Evolutionary conservation across 2,888 invertebrate genomes (phyloP).

Genomic region (Drosophila sordidapex): DNA sequence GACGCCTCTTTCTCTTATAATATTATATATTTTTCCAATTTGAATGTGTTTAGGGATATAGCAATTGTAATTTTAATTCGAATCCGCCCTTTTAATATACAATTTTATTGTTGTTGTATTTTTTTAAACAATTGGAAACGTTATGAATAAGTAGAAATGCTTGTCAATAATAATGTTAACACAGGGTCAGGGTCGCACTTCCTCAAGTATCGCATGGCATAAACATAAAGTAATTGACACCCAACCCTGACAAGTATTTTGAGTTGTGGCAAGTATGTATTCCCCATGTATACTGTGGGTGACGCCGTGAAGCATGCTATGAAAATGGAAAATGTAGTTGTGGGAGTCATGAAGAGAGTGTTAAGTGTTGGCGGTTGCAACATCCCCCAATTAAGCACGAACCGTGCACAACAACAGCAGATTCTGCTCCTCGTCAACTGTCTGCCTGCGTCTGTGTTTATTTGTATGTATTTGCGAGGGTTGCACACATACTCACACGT

Average conservation of each 20-base stretch:
- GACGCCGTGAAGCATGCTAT: constrained; percentile 47
- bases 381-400: constrained; percentile 41
- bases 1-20: too few species aligned
- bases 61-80: not conserved
- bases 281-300: constrained; percentile 7
- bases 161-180: not conserved
- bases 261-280: not conserved
- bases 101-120: not conserved
- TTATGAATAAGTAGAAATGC: not conserved
- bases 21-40: not conserved
- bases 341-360: not conserved
- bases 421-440: constrained; percentile 34
- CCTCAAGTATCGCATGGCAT: constrained; percentile 15
- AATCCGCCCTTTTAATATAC: not conserved
- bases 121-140: not conserved
- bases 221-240: constrained; percentile 38
- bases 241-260: constrained; percentile 1
- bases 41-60: not conserved
- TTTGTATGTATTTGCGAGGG: constrained; percentile 30
- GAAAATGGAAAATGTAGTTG: constrained; percentile 14
- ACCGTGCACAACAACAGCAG: constrained; percentile 6
- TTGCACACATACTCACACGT: constrained; percentile 23
- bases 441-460: constrained; percentile 27
- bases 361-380: constrained; percentile 18
- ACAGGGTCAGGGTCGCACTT: constrained; percentile 15